Evolutionary conservation across 2,113 vertebrate genomes (phyloP), one percentile per base, ranked within the genome.

Genomic region (Bubalus kerabau): DNA sequence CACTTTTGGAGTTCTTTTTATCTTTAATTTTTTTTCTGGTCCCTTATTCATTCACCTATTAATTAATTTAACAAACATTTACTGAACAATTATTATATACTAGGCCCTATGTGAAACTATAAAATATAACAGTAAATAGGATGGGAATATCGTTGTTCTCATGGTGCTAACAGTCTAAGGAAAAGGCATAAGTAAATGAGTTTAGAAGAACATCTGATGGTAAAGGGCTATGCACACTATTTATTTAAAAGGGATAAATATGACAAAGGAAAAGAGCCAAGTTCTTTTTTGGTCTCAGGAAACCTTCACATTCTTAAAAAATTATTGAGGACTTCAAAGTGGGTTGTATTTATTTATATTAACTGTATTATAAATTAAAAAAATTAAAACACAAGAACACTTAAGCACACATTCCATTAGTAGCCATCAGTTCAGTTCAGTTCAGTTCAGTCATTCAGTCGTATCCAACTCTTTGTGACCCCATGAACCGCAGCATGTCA

Each of bases 41-140:
- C 10, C 2, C 24, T 93, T 93, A 74, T 28, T n/a, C 23, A 60
- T 83, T 94, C 50, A 71, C 24, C 26, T 90, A 26, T 67, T 76
- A 54, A 71, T 60, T 96, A 40, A 62, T 87, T 62, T 91, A 95
- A 64, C 15, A 88, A 81, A 74, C 57, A 64, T 52, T 87, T 92
- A 67, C 62, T 80, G 40, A 71, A 50, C 17, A 50, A 15, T 46
- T 71, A 62, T n/a, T 83, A 87, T 8, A 3, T 15, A 19, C 28
- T 15, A 57, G 43, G 14, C 10, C 15, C 76, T 90, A 56, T 87
- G 32, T 52, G 64, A 93, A 87, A 95, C 30, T 94, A 40, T 74
- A 93, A 96, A 95, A 86, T 64, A 74, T 7, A 59, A 2, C 15
- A 76, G 16, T 76, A 60, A 86, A 74, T n/a, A 87, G 87, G 5